These are phyloP conservation scores for Rhopalosiphum nymphaeae DNA, from an alignment of 2,888 invertebrate genomes.

Conservation along the genomic window DNA sequence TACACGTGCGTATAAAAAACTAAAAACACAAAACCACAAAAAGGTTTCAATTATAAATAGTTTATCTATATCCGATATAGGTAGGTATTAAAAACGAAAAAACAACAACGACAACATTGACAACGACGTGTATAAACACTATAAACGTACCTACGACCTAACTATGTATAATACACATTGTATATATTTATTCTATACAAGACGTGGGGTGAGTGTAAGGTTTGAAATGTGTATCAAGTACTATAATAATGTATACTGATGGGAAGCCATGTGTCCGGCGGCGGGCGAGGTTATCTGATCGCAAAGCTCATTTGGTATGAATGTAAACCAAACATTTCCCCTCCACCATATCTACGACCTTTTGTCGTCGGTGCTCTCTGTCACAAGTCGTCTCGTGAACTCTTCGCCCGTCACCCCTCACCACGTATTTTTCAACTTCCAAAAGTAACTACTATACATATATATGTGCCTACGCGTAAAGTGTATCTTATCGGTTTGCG, in stretches of 20 bases:
- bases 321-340: slow-evolving; percentile 57
- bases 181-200: not conserved
- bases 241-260: not conserved
- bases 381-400: not conserved
- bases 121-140: not conserved
- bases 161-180: not conserved
- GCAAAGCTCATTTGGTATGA: slow-evolving; percentile 58
- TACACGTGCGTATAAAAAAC: not conserved
- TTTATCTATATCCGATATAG: slow-evolving; percentile 14
- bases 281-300: slow-evolving; percentile 46
- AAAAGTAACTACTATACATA: not conserved
- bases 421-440: slow-evolving; percentile 9
- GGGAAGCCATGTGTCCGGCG: slow-evolving; percentile 49
- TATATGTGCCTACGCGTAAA: not conserved
- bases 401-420: not conserved
- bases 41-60: slow-evolving; percentile 37
- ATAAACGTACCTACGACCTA: not conserved
- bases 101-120: not conserved
- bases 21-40: slow-evolving; percentile 5
- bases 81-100: not conserved
- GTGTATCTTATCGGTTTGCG: slow-evolving; percentile 28
- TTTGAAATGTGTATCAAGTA: slow-evolving; percentile 52
- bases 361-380: not conserved
- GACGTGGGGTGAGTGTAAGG: not conserved
- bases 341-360: not conserved